Percentiles rank a stretch among this genome's conserved stretches.
Conservation (phyloP, 2,113 vertebrate genomes). For the Bostrychus sinensis region DNA sequence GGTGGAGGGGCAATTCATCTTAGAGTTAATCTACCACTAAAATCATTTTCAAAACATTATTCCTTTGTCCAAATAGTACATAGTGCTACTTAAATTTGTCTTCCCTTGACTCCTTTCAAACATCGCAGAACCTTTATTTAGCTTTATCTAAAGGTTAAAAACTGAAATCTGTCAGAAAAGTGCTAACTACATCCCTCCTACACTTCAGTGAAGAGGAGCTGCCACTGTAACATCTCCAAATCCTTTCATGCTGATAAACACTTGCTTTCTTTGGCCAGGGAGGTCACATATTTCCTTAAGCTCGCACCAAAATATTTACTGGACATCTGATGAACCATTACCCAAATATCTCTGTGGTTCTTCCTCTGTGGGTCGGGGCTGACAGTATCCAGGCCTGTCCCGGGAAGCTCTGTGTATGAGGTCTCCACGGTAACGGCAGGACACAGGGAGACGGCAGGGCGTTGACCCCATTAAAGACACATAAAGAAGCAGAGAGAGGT, state of each 20-base stretch:
- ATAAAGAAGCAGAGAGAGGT: constrained; percentile 11
- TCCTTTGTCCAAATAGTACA: too few relatives aligned
- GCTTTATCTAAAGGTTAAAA: not conserved
- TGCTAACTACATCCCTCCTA: not conserved
- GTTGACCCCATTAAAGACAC: constrained; percentile 34
- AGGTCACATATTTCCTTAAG: not conserved
- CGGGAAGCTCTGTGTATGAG: constrained; percentile 48
- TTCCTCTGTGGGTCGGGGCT: constrained; percentile 28
- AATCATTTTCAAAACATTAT: too few relatives aligned
- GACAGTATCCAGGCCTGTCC: constrained; percentile 49
- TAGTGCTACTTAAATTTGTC: not conserved
- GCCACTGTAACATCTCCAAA: constrained; percentile 8
- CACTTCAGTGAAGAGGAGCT: constrained; percentile 1
- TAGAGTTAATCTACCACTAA: too few relatives aligned
- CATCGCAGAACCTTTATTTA: not conserved
- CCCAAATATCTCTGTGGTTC: constrained; percentile 20
- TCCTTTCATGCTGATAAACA: constrained; percentile 4
- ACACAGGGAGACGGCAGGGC: constrained; percentile 37
- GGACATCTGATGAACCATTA: constrained; percentile 21
- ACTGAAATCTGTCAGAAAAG: not conserved
- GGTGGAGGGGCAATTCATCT: too few relatives aligned
- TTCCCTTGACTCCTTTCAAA: not conserved
- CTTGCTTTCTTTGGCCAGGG: constrained; percentile 30
- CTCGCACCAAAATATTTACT: constrained; percentile 34
- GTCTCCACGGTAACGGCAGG: constrained; percentile 39